Conservation (phyloP, 1,140 invertebrate species). For the Drosophila oshimai region DNA sequence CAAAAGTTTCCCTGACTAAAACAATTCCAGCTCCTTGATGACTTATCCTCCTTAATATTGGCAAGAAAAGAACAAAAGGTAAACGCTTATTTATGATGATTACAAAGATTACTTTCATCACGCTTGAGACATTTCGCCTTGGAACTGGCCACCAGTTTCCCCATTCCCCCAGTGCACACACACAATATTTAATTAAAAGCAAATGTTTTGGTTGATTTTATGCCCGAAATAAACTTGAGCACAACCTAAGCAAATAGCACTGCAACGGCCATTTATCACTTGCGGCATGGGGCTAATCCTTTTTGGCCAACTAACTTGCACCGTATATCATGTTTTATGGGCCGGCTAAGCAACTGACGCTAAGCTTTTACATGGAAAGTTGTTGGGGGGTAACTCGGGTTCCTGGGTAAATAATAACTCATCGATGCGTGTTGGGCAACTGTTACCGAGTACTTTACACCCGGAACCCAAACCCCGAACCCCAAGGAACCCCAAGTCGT, state of each 20-base stretch:
- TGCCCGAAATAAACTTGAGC: slow-evolving; percentile 52
- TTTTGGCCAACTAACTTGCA: slow-evolving; percentile 69
- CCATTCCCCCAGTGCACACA: not conserved
- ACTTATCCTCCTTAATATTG: not conserved
- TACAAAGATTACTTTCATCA: slow-evolving; percentile 33
- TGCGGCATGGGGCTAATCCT: slow-evolving; percentile 61
- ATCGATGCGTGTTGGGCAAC: slow-evolving; percentile 74
- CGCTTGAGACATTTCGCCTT: not conserved
- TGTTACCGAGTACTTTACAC: slow-evolving; percentile 74
- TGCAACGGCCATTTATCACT: slow-evolving; percentile 62
- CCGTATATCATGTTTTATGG: slow-evolving; percentile 78
- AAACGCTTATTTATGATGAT: slow-evolving; percentile 31
- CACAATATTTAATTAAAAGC: slow-evolving; percentile 73
- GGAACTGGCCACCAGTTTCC: not conserved
- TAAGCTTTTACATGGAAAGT: slow-evolving; percentile 69
- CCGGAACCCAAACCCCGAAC: not conserved
- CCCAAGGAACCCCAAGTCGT: slow-evolving; percentile 31
- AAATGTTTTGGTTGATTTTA: slow-evolving; percentile 78
- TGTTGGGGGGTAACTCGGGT: not conserved
- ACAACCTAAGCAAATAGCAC: slow-evolving; percentile 68
- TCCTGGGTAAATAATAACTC: slow-evolving; percentile 69
- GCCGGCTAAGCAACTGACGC: slow-evolving; percentile 74
- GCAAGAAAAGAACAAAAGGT: not conserved
- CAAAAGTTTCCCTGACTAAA: no score
- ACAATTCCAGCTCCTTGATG: no score